Evolutionary conservation across 2,797 vertebrate species (phyloP).

Genomic region (Carduelis carduelis): DNA sequence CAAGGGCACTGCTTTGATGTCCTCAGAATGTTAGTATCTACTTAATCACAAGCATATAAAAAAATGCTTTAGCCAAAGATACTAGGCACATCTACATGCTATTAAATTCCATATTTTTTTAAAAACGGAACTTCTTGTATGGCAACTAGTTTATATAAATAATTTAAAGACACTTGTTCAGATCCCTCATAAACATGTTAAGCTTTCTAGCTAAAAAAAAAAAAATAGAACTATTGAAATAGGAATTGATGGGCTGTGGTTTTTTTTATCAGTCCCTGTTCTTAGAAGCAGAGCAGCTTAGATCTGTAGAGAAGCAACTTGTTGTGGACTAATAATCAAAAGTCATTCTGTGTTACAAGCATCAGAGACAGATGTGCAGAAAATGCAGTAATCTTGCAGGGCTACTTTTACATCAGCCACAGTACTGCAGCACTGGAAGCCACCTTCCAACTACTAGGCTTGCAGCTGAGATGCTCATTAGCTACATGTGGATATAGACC

Average conservation of each 20-base stretch:
- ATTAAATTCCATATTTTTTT: background rate
- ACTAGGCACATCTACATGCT: background rate
- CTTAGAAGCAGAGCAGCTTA: background rate
- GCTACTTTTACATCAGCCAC: background rate
- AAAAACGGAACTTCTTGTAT: background rate
- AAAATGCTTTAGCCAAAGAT: background rate
- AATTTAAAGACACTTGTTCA: background rate
- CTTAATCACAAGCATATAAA: background rate
- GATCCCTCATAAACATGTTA: background rate
- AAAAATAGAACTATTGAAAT: background rate
- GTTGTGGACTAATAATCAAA: background rate
- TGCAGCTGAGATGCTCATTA: background rate
- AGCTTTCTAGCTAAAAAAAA: background rate
- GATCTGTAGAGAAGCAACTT: background rate
- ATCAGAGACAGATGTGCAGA: background rate
- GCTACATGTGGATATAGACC: background rate
- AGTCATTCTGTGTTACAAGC: background rate
- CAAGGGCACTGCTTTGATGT: background rate
- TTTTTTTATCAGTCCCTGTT: background rate
- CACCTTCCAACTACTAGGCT: background rate
- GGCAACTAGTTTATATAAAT: background rate
- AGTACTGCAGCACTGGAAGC: background rate
- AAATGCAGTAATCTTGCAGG: background rate
- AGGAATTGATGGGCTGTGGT: background rate
- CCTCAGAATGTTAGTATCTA: background rate